Conservation (phyloP, 2,113 vertebrate species). For the Bubalus kerabau region DNA sequence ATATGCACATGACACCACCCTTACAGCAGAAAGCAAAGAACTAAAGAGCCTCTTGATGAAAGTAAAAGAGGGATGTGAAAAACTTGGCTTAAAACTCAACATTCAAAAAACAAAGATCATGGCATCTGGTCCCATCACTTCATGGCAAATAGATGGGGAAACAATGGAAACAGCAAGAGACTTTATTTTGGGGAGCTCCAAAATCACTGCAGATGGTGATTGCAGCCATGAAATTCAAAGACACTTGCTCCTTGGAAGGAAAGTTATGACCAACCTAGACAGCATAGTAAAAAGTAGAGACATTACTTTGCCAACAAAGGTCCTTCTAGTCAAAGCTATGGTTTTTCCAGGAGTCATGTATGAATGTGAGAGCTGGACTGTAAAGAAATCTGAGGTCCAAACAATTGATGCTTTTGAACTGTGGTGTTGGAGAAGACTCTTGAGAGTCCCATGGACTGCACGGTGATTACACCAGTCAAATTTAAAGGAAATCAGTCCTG, state of each 20-base stretch:
- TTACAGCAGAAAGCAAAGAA: neutral
- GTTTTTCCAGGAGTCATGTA: neutral
- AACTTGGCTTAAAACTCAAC: neutral
- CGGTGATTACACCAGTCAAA: neutral
- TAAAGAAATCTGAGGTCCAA: neutral
- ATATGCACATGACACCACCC: neutral
- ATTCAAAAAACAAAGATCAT: neutral
- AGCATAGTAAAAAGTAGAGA: neutral
- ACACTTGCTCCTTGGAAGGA: neutral
- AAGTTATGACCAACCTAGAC: neutral
- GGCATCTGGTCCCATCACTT: neutral
- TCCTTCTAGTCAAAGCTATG: neutral
- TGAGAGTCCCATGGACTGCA: neutral
- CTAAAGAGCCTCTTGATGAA: neutral
- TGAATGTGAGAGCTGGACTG: neutral
- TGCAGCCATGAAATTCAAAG: neutral
- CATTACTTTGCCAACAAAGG: neutral
- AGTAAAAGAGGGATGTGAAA: neutral
- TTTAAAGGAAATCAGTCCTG: neutral
- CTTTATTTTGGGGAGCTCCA: neutral
- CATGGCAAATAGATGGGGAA: neutral
- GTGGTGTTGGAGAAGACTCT: neutral
- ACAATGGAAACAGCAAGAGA: neutral
- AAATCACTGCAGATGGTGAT: neutral
- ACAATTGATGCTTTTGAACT: neutral